phyloP scores from a whole-genome alignment of 2,113 vertebrate species.

The Microtus pennsylvanicus region DNA sequence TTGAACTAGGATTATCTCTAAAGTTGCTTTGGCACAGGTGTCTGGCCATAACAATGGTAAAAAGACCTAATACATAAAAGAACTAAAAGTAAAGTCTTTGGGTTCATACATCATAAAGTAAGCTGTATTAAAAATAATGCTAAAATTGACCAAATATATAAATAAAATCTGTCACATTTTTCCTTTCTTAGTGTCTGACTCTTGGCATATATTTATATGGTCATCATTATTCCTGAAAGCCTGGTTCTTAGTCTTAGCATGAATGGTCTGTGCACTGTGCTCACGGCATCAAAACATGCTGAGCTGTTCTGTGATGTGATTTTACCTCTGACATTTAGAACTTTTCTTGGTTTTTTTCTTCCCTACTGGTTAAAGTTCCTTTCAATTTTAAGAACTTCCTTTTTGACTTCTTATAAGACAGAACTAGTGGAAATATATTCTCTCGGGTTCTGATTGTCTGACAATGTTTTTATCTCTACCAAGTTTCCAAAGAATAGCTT shows the following conservation, averaged over 20 bases:
- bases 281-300: background rate
- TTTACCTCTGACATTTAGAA: background rate
- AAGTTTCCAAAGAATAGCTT: background rate
- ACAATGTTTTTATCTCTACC: background rate
- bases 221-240: background rate
- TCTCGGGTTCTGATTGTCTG: background rate
- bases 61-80: background rate
- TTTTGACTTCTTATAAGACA: background rate
- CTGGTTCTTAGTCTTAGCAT: background rate
- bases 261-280: background rate
- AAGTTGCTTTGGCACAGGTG: background rate
- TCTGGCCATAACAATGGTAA: background rate
- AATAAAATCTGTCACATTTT: background rate
- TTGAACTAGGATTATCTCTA: background rate
- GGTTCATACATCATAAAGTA: background rate
- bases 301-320: background rate
- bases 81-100: conserved; percentile 28
- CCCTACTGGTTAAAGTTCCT: background rate
- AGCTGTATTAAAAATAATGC: background rate
- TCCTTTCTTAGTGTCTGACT: background rate
- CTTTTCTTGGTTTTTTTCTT: background rate
- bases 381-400: background rate
- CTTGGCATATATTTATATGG: background rate
- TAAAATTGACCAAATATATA: background rate
- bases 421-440: background rate